phyloP scores from a whole-genome alignment of 1,140 invertebrate genomes.

The Oncopodura yosiiana region DNA sequence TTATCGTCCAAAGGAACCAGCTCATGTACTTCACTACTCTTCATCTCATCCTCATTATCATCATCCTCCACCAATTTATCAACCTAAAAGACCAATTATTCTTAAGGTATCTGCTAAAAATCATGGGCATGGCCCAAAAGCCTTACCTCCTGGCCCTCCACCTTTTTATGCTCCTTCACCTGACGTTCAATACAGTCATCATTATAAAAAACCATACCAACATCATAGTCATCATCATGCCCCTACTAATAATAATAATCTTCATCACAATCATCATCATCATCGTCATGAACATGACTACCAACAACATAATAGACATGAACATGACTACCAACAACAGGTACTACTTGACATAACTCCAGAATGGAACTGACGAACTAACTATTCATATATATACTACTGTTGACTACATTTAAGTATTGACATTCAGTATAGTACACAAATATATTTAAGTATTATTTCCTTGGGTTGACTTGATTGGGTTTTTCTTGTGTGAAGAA shows the following conservation, averaged over 20 bases:
- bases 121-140: constrained; percentile 1
- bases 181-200: constrained; percentile 12
- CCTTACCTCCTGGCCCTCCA: constrained; percentile 31
- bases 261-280: background rate
- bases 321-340: no score
- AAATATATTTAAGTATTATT: no score
- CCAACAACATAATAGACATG: no score
- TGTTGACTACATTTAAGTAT: no score
- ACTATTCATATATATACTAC: no score
- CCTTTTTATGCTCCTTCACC: constrained; percentile 35
- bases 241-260: no score
- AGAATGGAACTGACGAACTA: no score
- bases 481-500: no score
- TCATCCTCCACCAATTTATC: background rate
- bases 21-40: background rate
- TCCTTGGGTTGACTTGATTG: no score
- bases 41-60: background rate
- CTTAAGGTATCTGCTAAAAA: constrained; percentile 27
- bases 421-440: no score
- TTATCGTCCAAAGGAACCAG: background rate
- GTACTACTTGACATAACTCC: no score
- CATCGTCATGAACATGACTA: background rate
- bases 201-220: background rate
- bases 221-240: background rate
- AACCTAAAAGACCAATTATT: constrained; percentile 23